phyloP scores from a whole-genome alignment of 2,113 vertebrate genomes.

The Archocentrus centrarchus region DNA sequence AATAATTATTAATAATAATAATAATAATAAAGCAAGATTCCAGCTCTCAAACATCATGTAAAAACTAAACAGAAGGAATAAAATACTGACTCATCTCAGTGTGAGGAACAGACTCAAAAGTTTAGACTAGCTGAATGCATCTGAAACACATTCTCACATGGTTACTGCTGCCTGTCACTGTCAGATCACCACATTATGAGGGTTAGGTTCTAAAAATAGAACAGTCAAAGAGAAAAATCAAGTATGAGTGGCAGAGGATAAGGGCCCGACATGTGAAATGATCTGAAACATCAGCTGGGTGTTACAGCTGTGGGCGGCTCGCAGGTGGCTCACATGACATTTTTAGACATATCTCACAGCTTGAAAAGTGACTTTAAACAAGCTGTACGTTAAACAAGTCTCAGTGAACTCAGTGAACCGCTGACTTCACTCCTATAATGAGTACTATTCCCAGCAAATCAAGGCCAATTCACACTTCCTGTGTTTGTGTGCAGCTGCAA shows the following conservation, averaged over 20 bases:
- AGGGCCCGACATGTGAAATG: not conserved
- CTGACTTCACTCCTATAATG: not conserved
- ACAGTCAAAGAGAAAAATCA: accelerated
- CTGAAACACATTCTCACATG: not conserved
- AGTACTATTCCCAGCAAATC: not conserved
- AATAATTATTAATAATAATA: no score
- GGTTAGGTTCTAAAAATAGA: not conserved
- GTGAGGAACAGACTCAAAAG: not conserved
- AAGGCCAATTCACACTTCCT: not conserved
- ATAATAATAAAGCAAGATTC: no score
- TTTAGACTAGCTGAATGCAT: not conserved
- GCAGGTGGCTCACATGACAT: not conserved
- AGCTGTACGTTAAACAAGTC: no score
- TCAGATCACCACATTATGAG: not conserved
- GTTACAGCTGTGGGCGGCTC: not conserved
- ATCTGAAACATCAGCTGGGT: no score
- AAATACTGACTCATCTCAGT: accelerated
- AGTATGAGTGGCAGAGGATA: not conserved
- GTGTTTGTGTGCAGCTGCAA: not conserved
- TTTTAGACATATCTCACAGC: not conserved
- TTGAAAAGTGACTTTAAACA: no score
- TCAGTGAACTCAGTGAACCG: not conserved
- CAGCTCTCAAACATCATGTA: no score
- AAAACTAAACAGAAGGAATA: not conserved
- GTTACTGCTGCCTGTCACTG: not conserved